Evolutionary conservation across 1,140 invertebrate species (phyloP).

Genomic region (Drosophila novamexicana): DNA sequence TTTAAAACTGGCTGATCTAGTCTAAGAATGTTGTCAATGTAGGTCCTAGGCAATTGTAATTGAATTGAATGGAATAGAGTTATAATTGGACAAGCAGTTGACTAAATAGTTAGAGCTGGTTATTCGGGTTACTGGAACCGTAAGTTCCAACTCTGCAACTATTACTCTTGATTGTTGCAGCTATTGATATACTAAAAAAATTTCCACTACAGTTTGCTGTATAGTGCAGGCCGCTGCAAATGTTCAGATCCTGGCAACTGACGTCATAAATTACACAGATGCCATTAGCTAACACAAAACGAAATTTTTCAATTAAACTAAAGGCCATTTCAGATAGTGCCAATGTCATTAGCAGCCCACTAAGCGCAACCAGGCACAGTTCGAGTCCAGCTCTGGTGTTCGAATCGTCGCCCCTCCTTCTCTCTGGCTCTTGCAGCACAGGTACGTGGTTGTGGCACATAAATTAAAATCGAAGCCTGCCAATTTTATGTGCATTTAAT

Average conservation of each 20-base stretch:
- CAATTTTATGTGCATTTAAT: slow-evolving; percentile 70
- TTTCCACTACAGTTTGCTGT: not conserved
- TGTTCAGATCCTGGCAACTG: slow-evolving; percentile 18
- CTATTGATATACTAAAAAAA: not conserved
- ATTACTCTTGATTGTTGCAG: no score
- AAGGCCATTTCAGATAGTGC: slow-evolving; percentile 65
- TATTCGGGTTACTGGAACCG: no score
- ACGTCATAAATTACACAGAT: slow-evolving; percentile 64
- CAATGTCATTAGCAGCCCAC: slow-evolving; percentile 72
- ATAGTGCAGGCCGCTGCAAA: not conserved
- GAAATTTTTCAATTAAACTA: slow-evolving; percentile 80
- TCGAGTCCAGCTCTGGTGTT: not conserved
- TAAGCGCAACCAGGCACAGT: slow-evolving; percentile 2
- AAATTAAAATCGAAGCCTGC: slow-evolving; percentile 70
- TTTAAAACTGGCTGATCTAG: no score
- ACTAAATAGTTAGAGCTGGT: no score
- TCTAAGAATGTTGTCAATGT: no score
- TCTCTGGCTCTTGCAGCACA: not conserved
- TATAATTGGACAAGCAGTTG: no score
- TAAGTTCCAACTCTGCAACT: no score
- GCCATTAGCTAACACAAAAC: slow-evolving; percentile 74
- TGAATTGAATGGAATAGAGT: no score
- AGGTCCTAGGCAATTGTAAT: no score
- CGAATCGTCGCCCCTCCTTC: not conserved
- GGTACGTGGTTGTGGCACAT: slow-evolving; percentile 45